Conservation (phyloP, 2,888 invertebrate species). For the Morpho deidamia region DNA sequence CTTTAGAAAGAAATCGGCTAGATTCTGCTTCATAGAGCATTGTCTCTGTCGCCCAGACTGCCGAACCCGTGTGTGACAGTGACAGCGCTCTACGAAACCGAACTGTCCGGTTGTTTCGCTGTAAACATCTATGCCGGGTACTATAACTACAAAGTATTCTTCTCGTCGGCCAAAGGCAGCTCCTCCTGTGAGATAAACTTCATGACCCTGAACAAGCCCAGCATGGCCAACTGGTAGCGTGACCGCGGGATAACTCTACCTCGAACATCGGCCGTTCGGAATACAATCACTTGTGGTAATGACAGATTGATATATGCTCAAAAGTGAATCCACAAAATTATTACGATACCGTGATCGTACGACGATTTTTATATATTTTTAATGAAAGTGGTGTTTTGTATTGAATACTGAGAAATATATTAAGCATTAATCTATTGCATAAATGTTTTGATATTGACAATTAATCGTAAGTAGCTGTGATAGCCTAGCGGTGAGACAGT, state of each 20-base stretch:
- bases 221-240: slow-evolving; percentile 98
- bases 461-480: slow-evolving; percentile 74
- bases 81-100: no score
- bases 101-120: no score
- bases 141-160: slow-evolving; percentile 99
- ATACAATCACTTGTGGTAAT: slow-evolving; percentile 72
- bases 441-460: slow-evolving; percentile 78
- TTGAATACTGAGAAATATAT: slow-evolving; percentile 68
- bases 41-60: no score
- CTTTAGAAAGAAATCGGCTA: no score
- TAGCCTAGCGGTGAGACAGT: no score
- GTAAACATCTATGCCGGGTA: no score
- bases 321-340: slow-evolving; percentile 72
- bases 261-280: slow-evolving; percentile 52
- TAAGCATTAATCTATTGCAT: slow-evolving; percentile 77
- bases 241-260: slow-evolving; percentile 6
- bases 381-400: slow-evolving; percentile 71
- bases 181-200: slow-evolving; percentile 99
- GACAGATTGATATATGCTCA: slow-evolving; percentile 72
- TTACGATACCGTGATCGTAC: slow-evolving; percentile 47
- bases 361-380: slow-evolving; percentile 57
- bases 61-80: no score
- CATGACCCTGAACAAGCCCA: slow-evolving; percentile 99
- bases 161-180: slow-evolving; percentile 99
- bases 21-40: no score